These are phyloP conservation scores for Austrolebias charrua DNA, from an alignment of 2,797 vertebrate species.

Conservation along the genomic window DNA sequence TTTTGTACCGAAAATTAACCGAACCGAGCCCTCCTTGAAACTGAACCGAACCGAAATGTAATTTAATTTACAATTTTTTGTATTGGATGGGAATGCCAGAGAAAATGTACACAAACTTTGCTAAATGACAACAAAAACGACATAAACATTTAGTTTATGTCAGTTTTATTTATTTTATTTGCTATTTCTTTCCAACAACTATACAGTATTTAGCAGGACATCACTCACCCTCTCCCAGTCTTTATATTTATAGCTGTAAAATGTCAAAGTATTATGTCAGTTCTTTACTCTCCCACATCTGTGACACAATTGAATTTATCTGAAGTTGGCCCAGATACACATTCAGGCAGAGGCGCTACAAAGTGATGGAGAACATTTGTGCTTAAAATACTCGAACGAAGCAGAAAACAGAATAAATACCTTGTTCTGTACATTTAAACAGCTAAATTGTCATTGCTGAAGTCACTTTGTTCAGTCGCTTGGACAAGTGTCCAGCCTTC, in stretches of 20 bases:
- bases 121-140: too few relatives aligned
- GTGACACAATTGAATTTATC: conserved; percentile 1
- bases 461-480: conserved; percentile 45
- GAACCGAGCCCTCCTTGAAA: too few relatives aligned
- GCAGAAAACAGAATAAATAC: not conserved
- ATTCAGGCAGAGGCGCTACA: conserved; percentile 4
- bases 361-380: conserved; percentile 16
- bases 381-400: not conserved
- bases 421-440: conserved; percentile 21
- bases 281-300: conserved; percentile 4
- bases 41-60: too few relatives aligned
- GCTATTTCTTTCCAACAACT: too few relatives aligned
- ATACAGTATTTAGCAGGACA: too few relatives aligned
- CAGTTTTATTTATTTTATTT: too few relatives aligned
- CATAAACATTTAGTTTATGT: too few relatives aligned
- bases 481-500: conserved; percentile 44
- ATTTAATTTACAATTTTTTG: too few relatives aligned
- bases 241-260: not conserved
- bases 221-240: too few relatives aligned
- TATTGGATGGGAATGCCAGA: too few relatives aligned
- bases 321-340: conserved; percentile 31
- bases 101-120: too few relatives aligned
- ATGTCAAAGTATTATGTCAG: not conserved
- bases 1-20: too few relatives aligned
- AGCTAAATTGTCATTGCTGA: conserved; percentile 19